Evolutionary conservation across 2,797 vertebrate genomes (phyloP), one percentile per base, ranked within the genome.

Genomic region (Taenioides sp.): DNA sequence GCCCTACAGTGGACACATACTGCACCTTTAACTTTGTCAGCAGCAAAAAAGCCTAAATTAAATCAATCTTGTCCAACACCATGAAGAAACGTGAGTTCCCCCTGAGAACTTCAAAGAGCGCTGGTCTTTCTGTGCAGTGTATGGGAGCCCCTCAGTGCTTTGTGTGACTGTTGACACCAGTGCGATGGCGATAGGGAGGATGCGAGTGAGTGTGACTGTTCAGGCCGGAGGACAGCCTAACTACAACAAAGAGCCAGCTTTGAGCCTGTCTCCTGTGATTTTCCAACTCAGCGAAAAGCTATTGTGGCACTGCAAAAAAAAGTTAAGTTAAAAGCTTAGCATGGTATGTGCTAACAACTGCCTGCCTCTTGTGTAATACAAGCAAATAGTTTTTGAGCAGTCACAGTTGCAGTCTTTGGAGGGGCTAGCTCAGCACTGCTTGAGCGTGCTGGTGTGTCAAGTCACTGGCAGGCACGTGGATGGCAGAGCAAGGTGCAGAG

Each of bases 231-330:
- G 84, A 90, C 87, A 86, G 90, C 84, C 88, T 86, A 78, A 85
- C 82, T 91, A 67, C 86, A 94, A 96, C 95, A 95, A 95, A 95
- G 89, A 92, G 87, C 89, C 89, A 89, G 93, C 93, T 95, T 93
- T 95, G 92, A 94, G 94, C 94, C 94, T 94, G 95, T 95, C 95
- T 95, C 94, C 94, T 95, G 93, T 92, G 93, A 94, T 95, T 96
- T 95, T 96, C 93, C 94, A 95, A 94, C 94, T 96, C 95, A 95
- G 94, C 94, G 92, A 95, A 96, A 95, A 94, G 90, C 93, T 86
- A 94, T 95, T 95, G 93, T 95, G 89, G 78, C 79, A 84, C 85
- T 82, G 28, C 92, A 93, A 94, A 94, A 57, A 67, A 95, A 95
- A 90, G 94, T 95, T 92, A 94, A 93, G 92, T 95, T 95, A 94